phyloP scores from a whole-genome alignment of 1,140 invertebrate genomes.

The Drosophila ananassae region DNA sequence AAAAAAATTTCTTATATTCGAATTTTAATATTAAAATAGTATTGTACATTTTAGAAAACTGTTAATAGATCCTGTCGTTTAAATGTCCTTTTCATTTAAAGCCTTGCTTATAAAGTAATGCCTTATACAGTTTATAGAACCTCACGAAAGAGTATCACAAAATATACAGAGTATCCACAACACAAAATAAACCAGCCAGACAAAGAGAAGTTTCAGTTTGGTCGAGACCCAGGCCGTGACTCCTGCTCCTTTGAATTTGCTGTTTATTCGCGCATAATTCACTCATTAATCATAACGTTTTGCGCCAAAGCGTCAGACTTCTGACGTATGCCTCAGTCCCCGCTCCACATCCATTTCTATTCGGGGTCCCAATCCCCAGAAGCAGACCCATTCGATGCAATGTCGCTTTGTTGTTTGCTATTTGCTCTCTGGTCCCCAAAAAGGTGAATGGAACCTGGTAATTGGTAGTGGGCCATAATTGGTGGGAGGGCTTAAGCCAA shows the following conservation, averaged over 20 bases:
- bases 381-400: slow-evolving; percentile 31
- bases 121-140: neutral
- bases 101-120: neutral
- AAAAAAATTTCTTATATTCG: too few species aligned
- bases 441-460: slow-evolving; percentile 69
- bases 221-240: slow-evolving; percentile 35
- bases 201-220: slow-evolving; percentile 69
- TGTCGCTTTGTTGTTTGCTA: slow-evolving; percentile 50
- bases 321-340: slow-evolving; percentile 53
- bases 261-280: slow-evolving; percentile 82
- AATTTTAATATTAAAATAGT: too few species aligned
- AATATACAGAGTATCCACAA: slow-evolving; percentile 42
- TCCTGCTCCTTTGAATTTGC: slow-evolving; percentile 53
- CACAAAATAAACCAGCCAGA: slow-evolving; percentile 53
- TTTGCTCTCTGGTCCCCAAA: slow-evolving; percentile 27
- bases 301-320: slow-evolving; percentile 74
- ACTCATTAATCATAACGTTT: slow-evolving; percentile 82
- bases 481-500: slow-evolving; percentile 14
- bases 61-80: too few species aligned
- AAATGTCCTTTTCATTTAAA: too few species aligned
- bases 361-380: slow-evolving; percentile 17
- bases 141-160: slow-evolving; percentile 4
- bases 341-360: slow-evolving; percentile 18
- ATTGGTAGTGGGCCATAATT: slow-evolving; percentile 42
- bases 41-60: too few species aligned